Evolutionary conservation across 2,888 invertebrate species (phyloP), one percentile per base, ranked within the genome.

Genomic region (Acrobasis repandana): DNA sequence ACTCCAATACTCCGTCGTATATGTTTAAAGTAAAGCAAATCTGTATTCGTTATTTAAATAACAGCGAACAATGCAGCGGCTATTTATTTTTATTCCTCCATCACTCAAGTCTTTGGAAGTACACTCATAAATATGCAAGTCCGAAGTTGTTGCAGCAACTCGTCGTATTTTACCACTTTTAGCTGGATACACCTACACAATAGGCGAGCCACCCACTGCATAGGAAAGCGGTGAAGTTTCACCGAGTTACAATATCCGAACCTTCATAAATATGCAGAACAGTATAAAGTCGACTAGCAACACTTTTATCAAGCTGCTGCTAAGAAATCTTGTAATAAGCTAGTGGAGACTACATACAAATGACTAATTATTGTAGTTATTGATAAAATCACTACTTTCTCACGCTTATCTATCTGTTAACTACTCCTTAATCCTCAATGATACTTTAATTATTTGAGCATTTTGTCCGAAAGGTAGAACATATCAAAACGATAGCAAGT

Each of bases 61-160:
- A 76, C 73, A 76, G 73, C 78, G 74, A 79, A 80, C 76, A 76
- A 72, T 81, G 76, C 75, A 80, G 72, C 72, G 75, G 77, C 79
- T 78, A 82, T 82, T 80, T 80, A 78, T 79, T 85, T 86, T 85
- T 85, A 83, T 85, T 88, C 82, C 76, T 75, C 80, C 83, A 83
- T 88, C 88, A 85, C 83, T 86, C 85, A 83, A 85, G 85, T 85
- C 83, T 86, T 84, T 83, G 75, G 76, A 85, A 86, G 81, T 82
- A 83, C 77, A 81, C 83, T 88, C 87, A 87, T 87, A 86, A 88
- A 88, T 88, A 86, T 87, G 86, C 88, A 86, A 84, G 80, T 78
- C 79, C 71, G 72, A 80, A 85, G 81, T 83, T 84, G 81, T 79
- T 77, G 80, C 74, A 75, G 80, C 76, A 82, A 77, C 81, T 83